Evolutionary conservation across 2,888 invertebrate species (phyloP).

Genomic region (Polydrusus cervinus): DNA sequence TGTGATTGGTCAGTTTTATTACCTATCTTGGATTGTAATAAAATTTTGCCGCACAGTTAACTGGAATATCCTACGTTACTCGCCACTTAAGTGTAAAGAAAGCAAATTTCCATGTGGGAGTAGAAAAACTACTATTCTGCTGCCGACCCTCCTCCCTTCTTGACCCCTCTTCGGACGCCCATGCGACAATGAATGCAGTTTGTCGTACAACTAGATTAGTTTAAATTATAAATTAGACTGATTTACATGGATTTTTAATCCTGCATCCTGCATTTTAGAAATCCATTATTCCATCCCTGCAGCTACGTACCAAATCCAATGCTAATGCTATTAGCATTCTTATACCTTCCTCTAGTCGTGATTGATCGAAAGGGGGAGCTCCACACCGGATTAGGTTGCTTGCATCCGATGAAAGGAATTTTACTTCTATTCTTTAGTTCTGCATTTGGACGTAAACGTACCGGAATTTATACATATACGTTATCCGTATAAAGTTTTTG

Average conservation of each 20-base stretch:
- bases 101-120: too few species aligned
- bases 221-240: too few species aligned
- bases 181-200: not conserved
- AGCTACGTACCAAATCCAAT: slow-evolving; percentile 30
- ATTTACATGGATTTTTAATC: too few species aligned
- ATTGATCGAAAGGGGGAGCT: slow-evolving; percentile 51
- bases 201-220: too few species aligned
- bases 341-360: slow-evolving; percentile 47
- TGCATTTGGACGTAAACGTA: slow-evolving; percentile 46
- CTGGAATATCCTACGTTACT: too few species aligned
- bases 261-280: not conserved
- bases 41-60: too few species aligned
- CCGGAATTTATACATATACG: slow-evolving; percentile 48
- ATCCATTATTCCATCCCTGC: slow-evolving; percentile 3
- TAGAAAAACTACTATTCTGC: too few species aligned
- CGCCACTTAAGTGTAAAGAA: too few species aligned
- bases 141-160: too few species aligned
- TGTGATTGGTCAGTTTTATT: too few species aligned
- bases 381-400: slow-evolving; percentile 48
- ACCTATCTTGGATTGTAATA: too few species aligned
- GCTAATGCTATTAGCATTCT: slow-evolving; percentile 51
- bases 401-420: slow-evolving; percentile 52
- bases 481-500: slow-evolving; percentile 44
- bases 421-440: slow-evolving; percentile 50
- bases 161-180: too few species aligned